A percentile compares a stretch with the other conserved stretches of the same genome.
Evolutionary conservation across 1,140 invertebrate species (phyloP).

Genomic region (Leucophenga varia): DNA sequence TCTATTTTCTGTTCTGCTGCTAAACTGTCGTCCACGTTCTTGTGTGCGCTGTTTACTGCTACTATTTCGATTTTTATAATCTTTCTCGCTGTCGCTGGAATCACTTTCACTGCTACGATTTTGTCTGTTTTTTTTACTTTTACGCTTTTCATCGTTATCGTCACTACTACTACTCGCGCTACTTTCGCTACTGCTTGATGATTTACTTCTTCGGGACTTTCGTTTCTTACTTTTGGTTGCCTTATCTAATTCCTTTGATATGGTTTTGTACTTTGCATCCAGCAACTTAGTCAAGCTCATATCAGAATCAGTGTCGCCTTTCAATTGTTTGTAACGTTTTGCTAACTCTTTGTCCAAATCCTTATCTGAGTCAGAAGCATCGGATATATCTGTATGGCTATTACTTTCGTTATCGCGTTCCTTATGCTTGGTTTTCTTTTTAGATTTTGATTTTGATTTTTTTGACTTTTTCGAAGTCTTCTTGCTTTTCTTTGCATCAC

Average conservation of each 20-base stretch:
- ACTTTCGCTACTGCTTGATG: constrained; percentile 4
- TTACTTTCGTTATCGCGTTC: constrained; percentile 9
- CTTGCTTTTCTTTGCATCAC: constrained; percentile 60
- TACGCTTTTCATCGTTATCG: background rate
- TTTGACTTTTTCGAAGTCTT: constrained; percentile 60
- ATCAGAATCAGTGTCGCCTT: constrained; percentile 29
- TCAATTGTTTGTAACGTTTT: constrained; percentile 58
- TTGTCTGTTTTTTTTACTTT: background rate
- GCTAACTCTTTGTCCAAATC: constrained; percentile 59
- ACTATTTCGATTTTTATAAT: background rate
- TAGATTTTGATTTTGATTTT: constrained; percentile 49
- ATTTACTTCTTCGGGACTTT: constrained; percentile 5
- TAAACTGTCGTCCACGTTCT: background rate
- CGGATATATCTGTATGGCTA: constrained; percentile 31
- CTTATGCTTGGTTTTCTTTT: constrained; percentile 32
- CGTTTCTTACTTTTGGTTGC: constrained; percentile 19
- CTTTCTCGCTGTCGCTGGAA: background rate
- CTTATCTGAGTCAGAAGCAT: constrained; percentile 56
- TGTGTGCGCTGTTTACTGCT: constrained; percentile 3
- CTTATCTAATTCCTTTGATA: constrained; percentile 51
- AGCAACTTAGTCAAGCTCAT: constrained; percentile 39
- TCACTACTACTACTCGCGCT: constrained; percentile 14
- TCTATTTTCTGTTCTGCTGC: too few species aligned
- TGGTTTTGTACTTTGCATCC: constrained; percentile 42
- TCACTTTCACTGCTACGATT: background rate